Conservation (phyloP, 2,113 vertebrate species). For the Cyanoliseus patagonus region DNA sequence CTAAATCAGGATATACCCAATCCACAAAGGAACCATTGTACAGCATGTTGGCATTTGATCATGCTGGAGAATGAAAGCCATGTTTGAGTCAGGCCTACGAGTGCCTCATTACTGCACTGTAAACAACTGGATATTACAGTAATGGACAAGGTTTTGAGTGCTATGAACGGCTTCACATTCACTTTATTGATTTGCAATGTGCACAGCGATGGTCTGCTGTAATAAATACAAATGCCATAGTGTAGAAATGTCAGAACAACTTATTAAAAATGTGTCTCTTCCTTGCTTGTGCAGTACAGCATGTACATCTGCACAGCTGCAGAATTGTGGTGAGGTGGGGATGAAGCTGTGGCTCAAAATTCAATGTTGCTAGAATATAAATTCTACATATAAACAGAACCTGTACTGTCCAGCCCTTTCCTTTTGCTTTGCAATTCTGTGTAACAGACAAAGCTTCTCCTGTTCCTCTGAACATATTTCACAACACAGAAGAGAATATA, state of each 20-base stretch:
- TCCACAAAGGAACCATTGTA: conserved; percentile 54
- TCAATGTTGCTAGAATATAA: not conserved
- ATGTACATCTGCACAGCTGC: conserved; percentile 20
- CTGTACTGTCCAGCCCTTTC: not conserved
- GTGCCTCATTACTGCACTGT: conserved; percentile 63
- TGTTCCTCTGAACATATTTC: not conserved
- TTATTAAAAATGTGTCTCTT: conserved; percentile 51
- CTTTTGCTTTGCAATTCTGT: not conserved
- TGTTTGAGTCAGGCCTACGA: conserved; percentile 48
- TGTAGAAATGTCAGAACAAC: conserved; percentile 61
- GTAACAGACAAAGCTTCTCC: not conserved
- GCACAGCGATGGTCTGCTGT: conserved; percentile 51
- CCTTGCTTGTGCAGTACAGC: not conserved
- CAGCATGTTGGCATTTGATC: conserved; percentile 44
- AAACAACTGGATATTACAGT: conserved; percentile 50
- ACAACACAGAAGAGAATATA: not conserved
- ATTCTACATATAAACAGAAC: not conserved
- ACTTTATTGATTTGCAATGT: conserved; percentile 62
- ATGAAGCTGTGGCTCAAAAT: conserved; percentile 5
- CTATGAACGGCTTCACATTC: conserved; percentile 20
- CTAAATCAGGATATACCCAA: not conserved
- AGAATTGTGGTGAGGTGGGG: not conserved
- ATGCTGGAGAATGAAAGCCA: conserved; percentile 59
- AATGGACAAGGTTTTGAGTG: conserved; percentile 55
- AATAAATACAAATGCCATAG: conserved; percentile 59